Conservation (phyloP, 2,797 vertebrate genomes). For the Bryconaethiops microstoma region DNA sequence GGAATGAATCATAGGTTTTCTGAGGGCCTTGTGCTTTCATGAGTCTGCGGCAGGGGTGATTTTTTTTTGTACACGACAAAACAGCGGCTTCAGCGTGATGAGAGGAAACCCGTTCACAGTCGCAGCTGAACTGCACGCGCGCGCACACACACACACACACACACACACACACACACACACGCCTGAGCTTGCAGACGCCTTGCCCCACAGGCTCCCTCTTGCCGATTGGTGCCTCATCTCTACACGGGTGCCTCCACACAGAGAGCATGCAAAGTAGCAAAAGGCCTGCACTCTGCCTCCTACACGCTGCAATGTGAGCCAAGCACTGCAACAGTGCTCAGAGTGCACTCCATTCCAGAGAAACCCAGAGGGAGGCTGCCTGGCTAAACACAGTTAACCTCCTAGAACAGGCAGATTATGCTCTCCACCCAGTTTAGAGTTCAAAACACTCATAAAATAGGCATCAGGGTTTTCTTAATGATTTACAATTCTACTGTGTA, state of each 20-base stretch:
- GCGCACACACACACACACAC: too few relatives aligned
- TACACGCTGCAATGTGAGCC: constrained; percentile 1
- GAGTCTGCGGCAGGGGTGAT: constrained; percentile 27
- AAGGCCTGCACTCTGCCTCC: constrained; percentile 2
- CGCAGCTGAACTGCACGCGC: constrained; percentile 45
- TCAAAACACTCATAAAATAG: background rate
- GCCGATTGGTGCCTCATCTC: constrained; percentile 18
- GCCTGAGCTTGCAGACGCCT: constrained; percentile 66
- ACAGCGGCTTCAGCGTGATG: constrained; percentile 38
- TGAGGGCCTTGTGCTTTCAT: constrained; percentile 39
- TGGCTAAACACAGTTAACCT: constrained; percentile 7
- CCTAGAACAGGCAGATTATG: background rate
- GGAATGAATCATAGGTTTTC: constrained; percentile 38
- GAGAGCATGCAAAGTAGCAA: constrained; percentile 38
- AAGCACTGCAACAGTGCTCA: background rate
- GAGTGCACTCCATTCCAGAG: background rate
- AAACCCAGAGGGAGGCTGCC: background rate
- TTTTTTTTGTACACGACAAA: background rate
- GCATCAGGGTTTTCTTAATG: background rate
- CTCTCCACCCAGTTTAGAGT: constrained; percentile 1
- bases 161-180: constrained; percentile 52
- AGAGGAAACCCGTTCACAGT: constrained; percentile 62
- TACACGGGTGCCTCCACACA: constrained; percentile 8
- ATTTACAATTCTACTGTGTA: background rate
- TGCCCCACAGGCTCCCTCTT: constrained; percentile 45